Evolutionary conservation across 2,113 vertebrate species (phyloP), one percentile per base, ranked within the genome.

Genomic region (Chloropsis cyanopogon): DNA sequence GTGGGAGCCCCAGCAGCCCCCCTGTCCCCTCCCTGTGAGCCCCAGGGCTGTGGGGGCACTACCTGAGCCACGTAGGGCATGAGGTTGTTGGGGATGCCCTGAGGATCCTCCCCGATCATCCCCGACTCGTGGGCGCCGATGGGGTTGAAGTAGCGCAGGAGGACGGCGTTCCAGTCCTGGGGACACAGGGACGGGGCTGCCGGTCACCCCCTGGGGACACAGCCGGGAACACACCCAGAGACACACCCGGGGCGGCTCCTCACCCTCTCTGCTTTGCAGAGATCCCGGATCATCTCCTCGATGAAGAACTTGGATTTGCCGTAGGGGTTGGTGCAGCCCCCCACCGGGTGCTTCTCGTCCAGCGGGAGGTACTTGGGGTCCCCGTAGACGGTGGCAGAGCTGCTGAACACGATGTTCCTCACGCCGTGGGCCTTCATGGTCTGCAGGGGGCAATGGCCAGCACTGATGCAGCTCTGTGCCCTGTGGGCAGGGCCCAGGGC

Each of bases 231-330:
- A 37, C 37, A 37, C 8, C 37, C 37, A 37, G 37, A 26, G 12
- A 44, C 49, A 72, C 16, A 14, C 1, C 68, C 3, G 25, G 68
- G 29, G n/a, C 8, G 1, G 82, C 92, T 95, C 82, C 78, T 95
- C 79, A 99, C 99, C 98, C 96, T 98, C 85, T 99, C 98, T 9
- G 99, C 98, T 18, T 80, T 97, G 97, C 99, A 99, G 80, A 99
- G 98, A 86, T 99, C 99, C 75, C 23, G 97, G 93, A 99, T 99
- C 97, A 99, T 99, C 97, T 99, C 99, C 96, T 99, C 99, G 0
- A 99, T 99, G 97, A 99, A 99, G 97, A 97, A 99, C 95, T 99
- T 99, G 95, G 98, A 99, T 95, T 99, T 99, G 96, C 99, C 99
- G 0, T 99, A 99, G 33, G 99, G 98, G 97, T 99, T 99, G 93